Percentiles rank a stretch among this genome's conserved stretches.
phyloP scores from a whole-genome alignment of 2,888 invertebrate genomes.

The Ophioninae sp. region DNA sequence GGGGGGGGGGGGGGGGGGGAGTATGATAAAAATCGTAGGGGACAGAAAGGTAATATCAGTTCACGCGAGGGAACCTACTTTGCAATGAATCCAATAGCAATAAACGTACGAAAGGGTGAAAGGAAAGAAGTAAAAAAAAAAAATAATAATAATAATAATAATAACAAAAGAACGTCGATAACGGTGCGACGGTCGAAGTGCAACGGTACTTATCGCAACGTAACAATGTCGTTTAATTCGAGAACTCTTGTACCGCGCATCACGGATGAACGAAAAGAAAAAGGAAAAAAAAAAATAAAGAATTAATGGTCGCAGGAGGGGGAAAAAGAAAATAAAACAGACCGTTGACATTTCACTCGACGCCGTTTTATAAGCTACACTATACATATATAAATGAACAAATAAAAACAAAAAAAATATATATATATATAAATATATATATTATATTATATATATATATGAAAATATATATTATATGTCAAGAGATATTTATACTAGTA shows the following conservation, averaged over 20 bases:
- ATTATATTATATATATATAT: constrained; percentile 67
- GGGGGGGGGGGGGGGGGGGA: constrained; percentile 16
- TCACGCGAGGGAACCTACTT: constrained; percentile 72
- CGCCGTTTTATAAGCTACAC: constrained; percentile 73
- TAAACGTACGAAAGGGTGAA: constrained; percentile 68
- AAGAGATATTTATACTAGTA: constrained; percentile 80
- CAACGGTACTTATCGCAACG: constrained; percentile 40
- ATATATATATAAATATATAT: constrained; percentile 65
- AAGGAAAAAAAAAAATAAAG: constrained; percentile 47
- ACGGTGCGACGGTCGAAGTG: constrained; percentile 44
- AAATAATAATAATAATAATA: too few species aligned
- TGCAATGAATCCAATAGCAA: constrained; percentile 80
- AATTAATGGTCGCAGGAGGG: constrained; percentile 10
- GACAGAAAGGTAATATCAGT: constrained; percentile 65
- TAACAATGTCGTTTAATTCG: constrained; percentile 39
- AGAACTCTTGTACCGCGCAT: constrained; percentile 32
- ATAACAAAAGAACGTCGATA: constrained; percentile 43
- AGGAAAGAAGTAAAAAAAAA: constrained; percentile 23
- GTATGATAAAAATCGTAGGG: constrained; percentile 31
- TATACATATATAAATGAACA: constrained; percentile 74
- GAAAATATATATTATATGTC: constrained; percentile 74
- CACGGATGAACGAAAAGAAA: constrained; percentile 47
- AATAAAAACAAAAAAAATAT: constrained; percentile 65
- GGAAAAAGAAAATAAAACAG: constrained; percentile 19
- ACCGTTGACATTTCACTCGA: constrained; percentile 66